Base-by-base conservation (phyloP, 2,797 vertebrate species). In the Menidia menidia region DNA sequence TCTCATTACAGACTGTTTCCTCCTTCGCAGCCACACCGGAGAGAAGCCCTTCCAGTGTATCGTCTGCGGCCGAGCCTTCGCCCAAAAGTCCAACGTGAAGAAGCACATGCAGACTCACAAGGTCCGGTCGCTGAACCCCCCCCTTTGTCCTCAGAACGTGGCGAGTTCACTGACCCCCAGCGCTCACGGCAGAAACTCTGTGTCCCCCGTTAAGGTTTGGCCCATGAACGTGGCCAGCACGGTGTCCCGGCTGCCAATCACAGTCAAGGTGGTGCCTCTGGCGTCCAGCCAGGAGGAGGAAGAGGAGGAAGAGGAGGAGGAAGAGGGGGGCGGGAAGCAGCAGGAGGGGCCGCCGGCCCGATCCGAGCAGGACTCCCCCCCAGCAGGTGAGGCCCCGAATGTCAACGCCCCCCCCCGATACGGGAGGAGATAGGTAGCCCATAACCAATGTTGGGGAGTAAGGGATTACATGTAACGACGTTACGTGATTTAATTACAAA, bases 101-200 rank as follows among this genome's bases (percentile, higher is more conserved):
- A 99, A 99, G 73, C 98, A 99, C 92, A 99, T 99, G 98, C 97
- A 98, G 71, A 99, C 98, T 1, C 97, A 99, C 87, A 99, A 99
- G 87, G 6, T 47, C 39, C n/a, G 6, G 11, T n/a, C n/a, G n/a
- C n/a, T n/a, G n/a, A n/a, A n/a, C n/a, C 25, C 25, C 25, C 25
- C 25, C 25, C 25, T 2, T 2, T 2, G 25, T 25, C 25, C 25
- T 25, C 25, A 25, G 25, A 25, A 25, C 25, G 25, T 2, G 25
- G 25, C 25, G 25, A 25, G 25, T 25, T 25, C 25, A 25, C 1
- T 1, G 1, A 25, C 25, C 25, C 25, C 25, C 25, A 25, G 1
- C 25, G 25, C 25, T 25, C 25, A 25, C 25, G 25, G 25, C 25
- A 25, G 25, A 25, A 25, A 25, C 25, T 25, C 25, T 52, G 11